phyloP scores from a whole-genome alignment of 2,888 invertebrate genomes.

The Ennomos erosarius region DNA sequence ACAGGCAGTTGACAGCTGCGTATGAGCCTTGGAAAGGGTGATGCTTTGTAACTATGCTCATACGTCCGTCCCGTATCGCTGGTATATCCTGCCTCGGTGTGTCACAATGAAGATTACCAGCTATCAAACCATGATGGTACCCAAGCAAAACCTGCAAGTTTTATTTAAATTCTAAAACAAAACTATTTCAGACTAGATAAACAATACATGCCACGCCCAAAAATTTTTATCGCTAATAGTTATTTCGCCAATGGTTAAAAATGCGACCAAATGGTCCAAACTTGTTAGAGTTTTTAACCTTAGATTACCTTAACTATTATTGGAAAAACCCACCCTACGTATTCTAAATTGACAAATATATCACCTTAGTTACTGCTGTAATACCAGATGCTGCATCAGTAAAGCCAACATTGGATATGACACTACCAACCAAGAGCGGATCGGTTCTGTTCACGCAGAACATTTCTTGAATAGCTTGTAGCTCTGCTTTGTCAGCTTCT shows the following conservation, averaged over 20 bases:
- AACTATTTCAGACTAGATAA: too few species aligned
- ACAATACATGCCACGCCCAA: too few species aligned
- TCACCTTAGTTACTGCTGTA: constrained; percentile 84
- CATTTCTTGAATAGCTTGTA: constrained; percentile 83
- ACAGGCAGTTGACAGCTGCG: constrained; percentile 59
- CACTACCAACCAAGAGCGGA: constrained; percentile 81
- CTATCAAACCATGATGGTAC: constrained; percentile 87
- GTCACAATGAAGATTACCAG: constrained; percentile 89
- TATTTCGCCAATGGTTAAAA: too few species aligned
- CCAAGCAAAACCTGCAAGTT: constrained; percentile 76
- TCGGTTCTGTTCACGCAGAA: constrained; percentile 81
- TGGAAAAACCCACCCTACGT: too few species aligned
- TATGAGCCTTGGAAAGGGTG: constrained; percentile 78
- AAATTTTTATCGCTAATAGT: too few species aligned
- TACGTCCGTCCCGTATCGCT: constrained; percentile 76
- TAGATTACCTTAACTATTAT: too few species aligned
- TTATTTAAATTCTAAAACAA: not conserved
- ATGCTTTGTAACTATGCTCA: constrained; percentile 85
- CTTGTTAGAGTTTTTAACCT: too few species aligned
- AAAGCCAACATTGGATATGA: constrained; percentile 67
- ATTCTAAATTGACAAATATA: not conserved
- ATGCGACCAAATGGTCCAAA: too few species aligned
- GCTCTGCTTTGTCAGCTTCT: constrained; percentile 87
- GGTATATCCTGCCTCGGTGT: constrained; percentile 78
- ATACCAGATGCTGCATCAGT: constrained; percentile 68